A percentile compares a stretch with the other conserved stretches of the same genome.
Evolutionary conservation across 1,140 invertebrate species (phyloP).

Genomic region (Amyelois transitella): DNA sequence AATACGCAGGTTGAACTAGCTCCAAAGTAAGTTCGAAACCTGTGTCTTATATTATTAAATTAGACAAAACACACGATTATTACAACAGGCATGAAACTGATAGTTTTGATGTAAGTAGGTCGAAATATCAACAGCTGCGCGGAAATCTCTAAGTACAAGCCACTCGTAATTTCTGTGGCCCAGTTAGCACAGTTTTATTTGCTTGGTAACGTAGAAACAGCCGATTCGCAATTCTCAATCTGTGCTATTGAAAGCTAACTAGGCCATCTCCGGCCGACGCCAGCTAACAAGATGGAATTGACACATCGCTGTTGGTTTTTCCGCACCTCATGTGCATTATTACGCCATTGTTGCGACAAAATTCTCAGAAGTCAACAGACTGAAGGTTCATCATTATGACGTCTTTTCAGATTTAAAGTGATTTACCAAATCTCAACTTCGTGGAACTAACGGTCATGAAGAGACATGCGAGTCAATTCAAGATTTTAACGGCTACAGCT

Average conservation of each 20-base stretch:
- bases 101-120: background rate
- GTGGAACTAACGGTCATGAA: background rate
- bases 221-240: background rate
- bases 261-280: constrained; percentile 35
- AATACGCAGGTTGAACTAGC: too few relatives aligned
- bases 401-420: background rate
- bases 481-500: too few relatives aligned
- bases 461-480: background rate
- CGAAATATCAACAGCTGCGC: constrained; percentile 13
- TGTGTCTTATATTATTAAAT: too few relatives aligned
- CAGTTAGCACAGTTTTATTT: constrained; percentile 34
- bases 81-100: too few relatives aligned
- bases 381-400: background rate
- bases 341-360: background rate
- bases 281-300: constrained; percentile 22
- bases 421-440: background rate
- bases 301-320: constrained; percentile 18
- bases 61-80: too few relatives aligned
- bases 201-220: constrained; percentile 34
- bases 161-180: constrained; percentile 29
- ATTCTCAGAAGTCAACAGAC: background rate
- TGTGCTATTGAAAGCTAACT: constrained; percentile 16
- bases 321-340: background rate
- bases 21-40: too few relatives aligned
- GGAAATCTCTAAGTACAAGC: constrained; percentile 24